Evolutionary conservation across 2,797 vertebrate genomes (phyloP), one percentile per base, ranked within the genome.

Genomic region (Catharus ustulatus): DNA sequence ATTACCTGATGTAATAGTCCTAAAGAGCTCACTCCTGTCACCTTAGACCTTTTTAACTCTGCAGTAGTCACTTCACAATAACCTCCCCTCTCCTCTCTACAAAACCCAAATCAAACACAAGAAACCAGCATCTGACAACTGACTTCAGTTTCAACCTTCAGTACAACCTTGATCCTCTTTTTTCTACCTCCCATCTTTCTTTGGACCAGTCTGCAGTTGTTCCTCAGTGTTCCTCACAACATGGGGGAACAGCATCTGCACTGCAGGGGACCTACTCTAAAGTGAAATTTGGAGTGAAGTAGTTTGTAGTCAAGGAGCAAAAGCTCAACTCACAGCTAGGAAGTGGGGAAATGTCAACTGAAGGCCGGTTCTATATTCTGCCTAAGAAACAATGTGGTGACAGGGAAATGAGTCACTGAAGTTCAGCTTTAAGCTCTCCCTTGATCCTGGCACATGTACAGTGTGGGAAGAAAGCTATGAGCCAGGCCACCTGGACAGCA

Each of bases 401-500:
- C 26, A 93, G n/a, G 76, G 64, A 93, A 96, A 83, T 64, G 76
- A 91, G 57, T 71, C 82, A 92, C 49, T 45, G 52, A 83, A 80
- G 61, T 38, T 38, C 76, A 85, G 76, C 79, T 81, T 72, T 24
- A 84, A 68, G 76, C 54, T 67, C 71, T 78, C 46, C 79, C 75
- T 62, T 12, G 5, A 69, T 75, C 66, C 58, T 91, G 91, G 73
- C 83, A 94, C 54, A 86, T 10, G 32, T 26, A 38, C 62, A 83
- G 57, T 11, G 10, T 81, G 82, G 79, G 91, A 94, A 88, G 87
- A 77, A 93, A 91, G 74, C 45, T 49, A 58, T 91, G 58, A 96
- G 79, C 48, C 80, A 90, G 80, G 86, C 67, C 95, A 94, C 88
- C 90, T 91, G 93, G 93, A 87, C 32, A 79, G 63, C 42, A 49